Percentiles rank a stretch among this genome's conserved stretches.
Evolutionary conservation across 2,888 invertebrate species (phyloP).

Genomic region (Phengaris alcon): DNA sequence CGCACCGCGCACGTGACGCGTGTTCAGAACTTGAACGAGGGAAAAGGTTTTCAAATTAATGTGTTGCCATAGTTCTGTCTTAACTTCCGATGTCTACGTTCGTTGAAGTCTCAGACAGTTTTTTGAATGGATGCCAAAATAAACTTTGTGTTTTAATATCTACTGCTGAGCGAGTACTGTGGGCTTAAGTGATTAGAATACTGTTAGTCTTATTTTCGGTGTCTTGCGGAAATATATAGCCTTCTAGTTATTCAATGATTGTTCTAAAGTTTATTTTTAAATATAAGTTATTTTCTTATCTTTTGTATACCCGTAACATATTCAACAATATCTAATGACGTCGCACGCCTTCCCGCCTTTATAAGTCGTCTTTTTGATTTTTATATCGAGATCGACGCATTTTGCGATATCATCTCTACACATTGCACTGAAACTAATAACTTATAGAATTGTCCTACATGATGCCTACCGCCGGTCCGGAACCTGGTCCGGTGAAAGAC

Average conservation of each 20-base stretch:
- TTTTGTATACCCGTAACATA: too few relatives aligned
- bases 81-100: constrained; percentile 30
- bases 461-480: too few relatives aligned
- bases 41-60: constrained; percentile 40
- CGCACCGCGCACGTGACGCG: constrained; percentile 39
- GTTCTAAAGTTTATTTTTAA: too few relatives aligned
- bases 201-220: not conserved
- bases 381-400: too few relatives aligned
- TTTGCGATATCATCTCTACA: too few relatives aligned
- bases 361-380: too few relatives aligned
- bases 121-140: constrained; percentile 37
- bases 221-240: not conserved
- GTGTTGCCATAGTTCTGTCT: constrained; percentile 36
- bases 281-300: too few relatives aligned
- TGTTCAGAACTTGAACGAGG: constrained; percentile 37
- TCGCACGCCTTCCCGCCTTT: too few relatives aligned
- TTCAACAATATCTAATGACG: too few relatives aligned
- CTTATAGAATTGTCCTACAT: too few relatives aligned
- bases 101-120: constrained; percentile 32
- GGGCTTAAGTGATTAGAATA: constrained; percentile 19
- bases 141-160: constrained; percentile 33
- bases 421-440: too few relatives aligned
- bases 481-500: too few relatives aligned
- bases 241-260: not conserved
- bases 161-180: not conserved